Conservation (phyloP, 1,140 invertebrate genomes). For the Rhagoletis zephyria region DNA sequence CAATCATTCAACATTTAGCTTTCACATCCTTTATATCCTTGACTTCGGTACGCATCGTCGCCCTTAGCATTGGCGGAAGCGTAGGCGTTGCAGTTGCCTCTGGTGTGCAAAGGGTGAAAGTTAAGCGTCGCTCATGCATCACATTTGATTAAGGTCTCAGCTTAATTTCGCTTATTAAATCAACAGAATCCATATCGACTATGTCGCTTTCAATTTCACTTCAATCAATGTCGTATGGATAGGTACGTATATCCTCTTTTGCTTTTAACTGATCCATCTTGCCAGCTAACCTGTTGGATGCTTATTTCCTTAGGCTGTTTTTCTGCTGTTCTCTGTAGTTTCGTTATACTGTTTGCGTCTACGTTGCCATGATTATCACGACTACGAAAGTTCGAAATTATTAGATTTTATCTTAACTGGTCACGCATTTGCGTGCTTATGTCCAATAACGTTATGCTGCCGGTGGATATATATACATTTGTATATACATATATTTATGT, state of each 20-base stretch:
- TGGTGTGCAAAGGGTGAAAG: neutral
- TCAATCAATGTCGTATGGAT: neutral
- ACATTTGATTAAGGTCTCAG: neutral
- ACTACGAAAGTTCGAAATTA: neutral
- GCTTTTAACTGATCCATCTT: neutral
- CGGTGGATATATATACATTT: too few relatives aligned
- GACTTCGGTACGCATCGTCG: too few relatives aligned
- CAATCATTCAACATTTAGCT: neutral
- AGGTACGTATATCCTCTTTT: neutral
- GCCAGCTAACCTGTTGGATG: too few relatives aligned
- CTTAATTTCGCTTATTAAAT: constrained; percentile 15
- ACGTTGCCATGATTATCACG: neutral
- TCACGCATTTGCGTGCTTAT: neutral
- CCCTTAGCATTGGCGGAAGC: too few relatives aligned
- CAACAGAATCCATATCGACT: neutral
- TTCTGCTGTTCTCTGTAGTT: neutral
- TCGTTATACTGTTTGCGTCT: neutral
- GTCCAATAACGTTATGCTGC: too few relatives aligned
- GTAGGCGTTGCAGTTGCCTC: too few relatives aligned
- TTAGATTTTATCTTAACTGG: neutral
- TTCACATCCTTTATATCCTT: neutral
- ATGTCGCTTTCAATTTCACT: neutral
- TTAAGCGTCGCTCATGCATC: constrained; percentile 35
- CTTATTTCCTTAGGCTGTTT: neutral
- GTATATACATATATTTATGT: too few relatives aligned